These are phyloP conservation scores for Rafetus swinhoei DNA, from an alignment of 2,113 vertebrate genomes.

Conservation along the genomic window DNA sequence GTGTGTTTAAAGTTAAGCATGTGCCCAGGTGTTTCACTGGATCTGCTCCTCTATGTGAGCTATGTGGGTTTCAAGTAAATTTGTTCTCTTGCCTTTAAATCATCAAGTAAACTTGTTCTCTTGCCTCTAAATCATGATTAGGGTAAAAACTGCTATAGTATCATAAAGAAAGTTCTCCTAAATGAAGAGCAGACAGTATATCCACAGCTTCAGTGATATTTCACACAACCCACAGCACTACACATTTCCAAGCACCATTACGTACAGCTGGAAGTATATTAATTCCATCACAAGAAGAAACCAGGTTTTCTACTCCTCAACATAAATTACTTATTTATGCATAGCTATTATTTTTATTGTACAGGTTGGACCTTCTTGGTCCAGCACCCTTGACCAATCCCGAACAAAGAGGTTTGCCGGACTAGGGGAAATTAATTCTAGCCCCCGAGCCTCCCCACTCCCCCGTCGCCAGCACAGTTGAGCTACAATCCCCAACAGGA, in stretches of 20 bases:
- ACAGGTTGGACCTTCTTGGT: too few species aligned
- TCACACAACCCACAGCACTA: neutral
- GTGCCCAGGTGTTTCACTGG: neutral
- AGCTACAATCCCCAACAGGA: too few species aligned
- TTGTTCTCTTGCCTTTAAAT: neutral
- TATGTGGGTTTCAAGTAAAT: neutral
- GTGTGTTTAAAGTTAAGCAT: neutral
- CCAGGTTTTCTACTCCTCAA: neutral
- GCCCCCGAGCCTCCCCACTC: too few species aligned
- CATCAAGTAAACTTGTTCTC: neutral
- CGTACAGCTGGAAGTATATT: neutral
- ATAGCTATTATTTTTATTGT: neutral
- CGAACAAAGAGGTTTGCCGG: too few species aligned
- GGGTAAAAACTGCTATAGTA: neutral
- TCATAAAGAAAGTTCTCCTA: neutral
- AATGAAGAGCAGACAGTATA: neutral
- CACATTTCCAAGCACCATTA: neutral
- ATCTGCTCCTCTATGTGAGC: neutral
- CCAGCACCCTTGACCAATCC: too few species aligned
- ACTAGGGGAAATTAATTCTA: too few species aligned
- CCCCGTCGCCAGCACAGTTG: too few species aligned
- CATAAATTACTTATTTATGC: neutral
- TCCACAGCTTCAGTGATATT: neutral
- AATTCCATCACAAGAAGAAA: neutral
- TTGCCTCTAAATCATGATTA: neutral